These are phyloP conservation scores for Troglohyphantes excavatus DNA, from an alignment of 2,888 invertebrate species.

Conservation along the genomic window DNA sequence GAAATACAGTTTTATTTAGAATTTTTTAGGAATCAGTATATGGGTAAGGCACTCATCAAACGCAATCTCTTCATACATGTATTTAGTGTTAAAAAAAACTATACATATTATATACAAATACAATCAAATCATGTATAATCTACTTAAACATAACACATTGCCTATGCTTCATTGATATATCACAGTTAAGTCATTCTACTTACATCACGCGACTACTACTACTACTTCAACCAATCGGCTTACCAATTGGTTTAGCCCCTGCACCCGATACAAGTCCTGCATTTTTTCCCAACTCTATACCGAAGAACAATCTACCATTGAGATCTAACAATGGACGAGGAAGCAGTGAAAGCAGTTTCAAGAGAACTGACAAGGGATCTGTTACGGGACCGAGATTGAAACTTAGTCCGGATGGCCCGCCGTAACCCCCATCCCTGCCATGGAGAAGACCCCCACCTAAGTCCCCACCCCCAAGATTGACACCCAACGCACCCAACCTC, in stretches of 20 bases:
- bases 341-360: slow-evolving; percentile 49
- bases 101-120: too few relatives aligned
- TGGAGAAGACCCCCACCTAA: not conserved
- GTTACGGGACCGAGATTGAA: slow-evolving; percentile 69
- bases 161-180: not conserved
- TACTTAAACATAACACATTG: too few relatives aligned
- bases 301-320: slow-evolving; percentile 69
- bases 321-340: slow-evolving; percentile 71
- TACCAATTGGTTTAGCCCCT: slow-evolving; percentile 12
- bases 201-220: too few relatives aligned
- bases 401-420: slow-evolving; percentile 34
- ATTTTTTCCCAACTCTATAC: slow-evolving; percentile 72
- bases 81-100: too few relatives aligned
- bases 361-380: slow-evolving; percentile 59
- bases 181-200: not conserved
- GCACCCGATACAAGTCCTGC: slow-evolving; percentile 59
- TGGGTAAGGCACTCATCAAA: too few relatives aligned
- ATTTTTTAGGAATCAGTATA: too few relatives aligned
- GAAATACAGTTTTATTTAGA: too few relatives aligned
- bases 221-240: slow-evolving; percentile 24
- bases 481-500: slow-evolving; percentile 42
- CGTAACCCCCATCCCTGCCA: slow-evolving; percentile 50
- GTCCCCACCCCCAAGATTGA: slow-evolving; percentile 39
- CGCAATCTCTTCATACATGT: too few relatives aligned
- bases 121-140: too few relatives aligned